phyloP scores from a whole-genome alignment of 2,113 vertebrate species.

The Hippocampus guttulatus region DNA sequence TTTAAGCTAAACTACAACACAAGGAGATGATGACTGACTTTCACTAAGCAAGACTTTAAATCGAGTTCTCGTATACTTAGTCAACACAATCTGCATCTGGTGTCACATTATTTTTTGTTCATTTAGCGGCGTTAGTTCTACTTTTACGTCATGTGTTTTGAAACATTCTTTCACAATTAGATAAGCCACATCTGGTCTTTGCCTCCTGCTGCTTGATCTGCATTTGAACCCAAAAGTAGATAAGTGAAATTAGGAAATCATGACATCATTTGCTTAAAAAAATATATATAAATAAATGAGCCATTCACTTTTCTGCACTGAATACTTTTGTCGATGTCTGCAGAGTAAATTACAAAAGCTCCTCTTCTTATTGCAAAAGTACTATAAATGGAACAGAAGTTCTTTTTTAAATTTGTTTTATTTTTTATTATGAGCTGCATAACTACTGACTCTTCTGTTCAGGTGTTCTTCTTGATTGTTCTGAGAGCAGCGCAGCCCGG shows the following conservation, averaged over 20 bases:
- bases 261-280: neutral
- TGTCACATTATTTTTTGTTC: neutral
- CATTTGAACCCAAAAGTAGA: too few species aligned
- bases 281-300: neutral
- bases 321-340: neutral
- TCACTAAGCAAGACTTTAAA: constrained; percentile 8
- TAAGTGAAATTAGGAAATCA: neutral
- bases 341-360: neutral
- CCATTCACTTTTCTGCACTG: neutral
- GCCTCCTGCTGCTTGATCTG: neutral
- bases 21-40: constrained; percentile 39
- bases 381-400: neutral
- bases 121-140: neutral
- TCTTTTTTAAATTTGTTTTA: neutral
- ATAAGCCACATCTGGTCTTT: neutral
- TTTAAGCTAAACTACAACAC: constrained; percentile 15
- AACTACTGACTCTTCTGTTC: constrained; percentile 29
- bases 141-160: neutral
- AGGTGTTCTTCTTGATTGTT: neutral
- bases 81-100: constrained; percentile 23
- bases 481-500: neutral
- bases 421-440: constrained; percentile 9
- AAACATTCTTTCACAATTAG: neutral
- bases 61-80: neutral
- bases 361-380: neutral